Base-by-base conservation (phyloP, 1,140 invertebrate species). In the Drosophila bipectinata region DNA sequence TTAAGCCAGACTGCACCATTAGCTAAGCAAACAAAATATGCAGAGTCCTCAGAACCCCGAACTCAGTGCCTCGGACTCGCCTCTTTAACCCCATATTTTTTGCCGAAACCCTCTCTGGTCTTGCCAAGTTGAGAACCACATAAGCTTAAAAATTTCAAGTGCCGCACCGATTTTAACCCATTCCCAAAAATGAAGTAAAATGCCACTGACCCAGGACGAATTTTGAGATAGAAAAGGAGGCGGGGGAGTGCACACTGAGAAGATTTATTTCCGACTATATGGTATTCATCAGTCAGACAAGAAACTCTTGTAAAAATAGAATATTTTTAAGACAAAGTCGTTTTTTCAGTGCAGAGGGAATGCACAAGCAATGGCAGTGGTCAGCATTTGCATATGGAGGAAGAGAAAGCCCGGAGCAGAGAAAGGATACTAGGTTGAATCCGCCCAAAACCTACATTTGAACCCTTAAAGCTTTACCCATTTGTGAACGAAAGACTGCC, bases 141-240 rank as follows among this genome's bases (percentile, higher is more conserved):
- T 54, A 12, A 68, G 64, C 72, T 74, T 64, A 58, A 57, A 73
- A 54, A 57, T 73, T 58, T 57, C 53, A 47, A 74, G 71, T 48
- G 54, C 53, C 62, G 57, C 37, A 44, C 26, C 44, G 49, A 62
- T 60, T 55, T 47, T 34, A 30, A 28, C 24, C 58, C 4, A 4
- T 37, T 34, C 39, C 47, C 48, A 77, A 67, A 54, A 67, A 57
- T 73, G 47, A 84, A 80, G 54, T 63, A 41, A 61, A 79, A 66
- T 78, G 62, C 80, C 67, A 77, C 74, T 79, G 67, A 77, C 60
- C 68, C 54, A 55, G 12, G 68, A 24, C 21, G 45, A 15, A 1
- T 44, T 72, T 68, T 24, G 8, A 10, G 6, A n/a, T 26, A 32
- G 8, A n/a, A 34, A 14, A 34, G 1, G 1, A 44, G 28, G 1